A percentile compares a stretch with the other conserved stretches of the same genome.
These are phyloP conservation scores for Mesocentrotus franciscanus DNA, from an alignment of 53 echinoderm and acorn worm genomes.

Conservation along the genomic window DNA sequence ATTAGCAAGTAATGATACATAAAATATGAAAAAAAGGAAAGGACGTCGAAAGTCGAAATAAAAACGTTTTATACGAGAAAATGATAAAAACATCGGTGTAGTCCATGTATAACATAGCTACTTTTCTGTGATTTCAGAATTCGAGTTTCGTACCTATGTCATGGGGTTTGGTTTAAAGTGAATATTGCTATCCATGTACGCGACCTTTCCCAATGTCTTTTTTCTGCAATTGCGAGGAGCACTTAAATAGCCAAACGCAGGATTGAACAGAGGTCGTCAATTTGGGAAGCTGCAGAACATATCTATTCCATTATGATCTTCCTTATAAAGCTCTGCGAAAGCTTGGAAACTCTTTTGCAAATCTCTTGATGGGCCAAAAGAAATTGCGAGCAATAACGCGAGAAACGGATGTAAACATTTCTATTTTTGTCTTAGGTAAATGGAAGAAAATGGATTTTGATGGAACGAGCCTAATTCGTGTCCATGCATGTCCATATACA, in stretches of 20 bases:
- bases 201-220: background rate
- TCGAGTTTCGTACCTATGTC: background rate
- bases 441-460: background rate
- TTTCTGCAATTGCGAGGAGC: background rate
- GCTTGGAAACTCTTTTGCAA: background rate
- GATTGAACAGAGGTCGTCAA: background rate
- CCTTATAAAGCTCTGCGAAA: background rate
- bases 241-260: background rate
- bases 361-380: conserved; percentile 7
- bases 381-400: conserved; percentile 2
- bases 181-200: background rate
- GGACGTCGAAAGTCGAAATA: background rate
- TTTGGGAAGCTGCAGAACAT: background rate
- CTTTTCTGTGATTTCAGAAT: no score
- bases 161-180: background rate
- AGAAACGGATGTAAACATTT: background rate
- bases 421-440: conserved; percentile 10
- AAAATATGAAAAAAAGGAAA: background rate
- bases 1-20: background rate
- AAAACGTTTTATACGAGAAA: background rate
- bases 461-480: background rate
- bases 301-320: background rate
- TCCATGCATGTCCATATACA: background rate
- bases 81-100: no score
- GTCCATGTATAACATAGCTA: no score